Evolutionary conservation across 2,888 invertebrate species (phyloP), one percentile per base, ranked within the genome.

Genomic region (Omphaloscelis lunosa): DNA sequence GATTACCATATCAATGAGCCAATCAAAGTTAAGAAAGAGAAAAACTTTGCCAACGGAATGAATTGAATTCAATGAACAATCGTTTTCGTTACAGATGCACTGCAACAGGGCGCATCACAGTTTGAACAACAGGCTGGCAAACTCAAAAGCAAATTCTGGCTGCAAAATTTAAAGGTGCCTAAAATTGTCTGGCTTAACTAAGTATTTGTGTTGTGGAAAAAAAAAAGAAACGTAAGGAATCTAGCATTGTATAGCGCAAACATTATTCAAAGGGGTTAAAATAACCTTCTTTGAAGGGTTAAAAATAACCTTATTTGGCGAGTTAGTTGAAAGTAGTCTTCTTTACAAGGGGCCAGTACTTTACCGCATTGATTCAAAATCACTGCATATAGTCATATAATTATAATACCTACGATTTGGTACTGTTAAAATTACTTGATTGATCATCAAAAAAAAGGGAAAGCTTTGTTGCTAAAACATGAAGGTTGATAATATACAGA

Each of bases 111-210:
- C 73, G 99, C 99, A 86, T 99, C 99, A 92, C 99, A 99, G 93
- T 99, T 99, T 93, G 99, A 99, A 95, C 99, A 99, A 90, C 99
- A 99, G 94, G 99, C 99, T 86, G 99, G 99, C 82, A 99, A 99
- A 97, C 97, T 99, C 95, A 99, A 99, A 97, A 97, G 99, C 96
- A 99, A 99, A 97, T 99, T 99, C 95, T 99, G 99, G 99, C 98
- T 99, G 98, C 99, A 99, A 97, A 99, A 99, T 97, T 97, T 99
- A 95, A 99, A 99, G 98, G 98, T 98, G 20, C 27, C 12, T 48
- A 94, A 73, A 15, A 3, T 59, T 4, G 23, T 70, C 8, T 61
- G 0, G 5, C 48, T 2, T 27, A 15, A 59, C 15, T 17, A 73
- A 27, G 5, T 34, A 15, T 27, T 34, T n/a, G 17, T 20, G n/a